These are phyloP conservation scores for Anarsia innoxiella DNA, from an alignment of 2,888 invertebrate species.

Conservation along the genomic window DNA sequence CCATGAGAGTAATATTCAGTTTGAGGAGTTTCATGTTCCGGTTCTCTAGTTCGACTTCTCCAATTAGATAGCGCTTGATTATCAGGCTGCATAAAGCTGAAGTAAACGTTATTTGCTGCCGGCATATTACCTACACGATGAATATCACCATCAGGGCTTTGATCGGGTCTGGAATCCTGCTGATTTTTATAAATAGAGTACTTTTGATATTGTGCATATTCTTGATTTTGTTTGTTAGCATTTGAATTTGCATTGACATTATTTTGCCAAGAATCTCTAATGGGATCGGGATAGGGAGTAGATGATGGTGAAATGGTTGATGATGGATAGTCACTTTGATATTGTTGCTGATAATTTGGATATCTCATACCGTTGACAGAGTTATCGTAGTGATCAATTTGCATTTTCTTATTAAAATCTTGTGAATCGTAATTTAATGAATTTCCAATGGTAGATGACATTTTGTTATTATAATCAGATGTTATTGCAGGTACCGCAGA, in stretches of 20 bases:
- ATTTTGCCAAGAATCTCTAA: slow-evolving; percentile 49
- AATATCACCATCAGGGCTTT: slow-evolving; percentile 45
- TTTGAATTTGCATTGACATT: slow-evolving; percentile 37
- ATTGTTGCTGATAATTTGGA: slow-evolving; percentile 45
- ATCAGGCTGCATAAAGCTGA: slow-evolving; percentile 58
- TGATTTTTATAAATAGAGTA: slow-evolving; percentile 37
- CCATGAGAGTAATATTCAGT: slow-evolving; percentile 56
- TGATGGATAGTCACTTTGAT: slow-evolving; percentile 48
- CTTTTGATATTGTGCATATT: slow-evolving; percentile 45
- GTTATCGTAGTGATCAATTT: slow-evolving; percentile 64
- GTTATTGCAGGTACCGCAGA: slow-evolving; percentile 50
- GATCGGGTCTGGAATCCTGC: slow-evolving; percentile 36
- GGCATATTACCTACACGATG: slow-evolving; percentile 49
- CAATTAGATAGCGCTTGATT: slow-evolving; percentile 39
- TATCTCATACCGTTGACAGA: slow-evolving; percentile 56
- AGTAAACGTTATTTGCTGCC: slow-evolving; percentile 55
- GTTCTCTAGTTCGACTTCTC: slow-evolving; percentile 41
- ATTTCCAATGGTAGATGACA: slow-evolving; percentile 43
- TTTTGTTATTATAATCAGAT: slow-evolving; percentile 47
- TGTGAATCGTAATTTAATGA: slow-evolving; percentile 37
- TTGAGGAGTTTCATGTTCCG: slow-evolving; percentile 47
- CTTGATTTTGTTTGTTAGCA: slow-evolving; percentile 48
- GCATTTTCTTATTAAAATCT: slow-evolving; percentile 48
- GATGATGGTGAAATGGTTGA: slow-evolving; percentile 46
- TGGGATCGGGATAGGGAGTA: slow-evolving; percentile 43